Conservation (phyloP, 2,888 invertebrate species). For the Antheraea yamamai region DNA sequence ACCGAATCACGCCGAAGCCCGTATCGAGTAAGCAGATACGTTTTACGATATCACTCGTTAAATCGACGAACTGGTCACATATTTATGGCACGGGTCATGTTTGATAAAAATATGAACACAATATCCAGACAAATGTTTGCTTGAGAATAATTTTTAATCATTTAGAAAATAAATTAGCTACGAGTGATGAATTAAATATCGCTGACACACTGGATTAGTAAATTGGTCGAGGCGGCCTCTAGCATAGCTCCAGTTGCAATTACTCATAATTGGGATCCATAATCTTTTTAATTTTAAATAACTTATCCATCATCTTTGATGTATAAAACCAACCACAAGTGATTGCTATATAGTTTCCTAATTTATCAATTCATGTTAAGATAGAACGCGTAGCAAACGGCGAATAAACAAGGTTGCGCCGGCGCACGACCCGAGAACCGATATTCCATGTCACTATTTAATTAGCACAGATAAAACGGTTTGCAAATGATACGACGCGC, state of each 20-base stretch:
- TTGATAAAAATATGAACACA: constrained; percentile 1
- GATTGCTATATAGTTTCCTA: constrained; percentile 3
- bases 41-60: constrained; percentile 1
- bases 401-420: constrained; percentile 10
- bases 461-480: constrained; percentile 56
- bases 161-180: not conserved
- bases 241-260: not conserved
- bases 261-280: not conserved
- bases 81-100: not conserved
- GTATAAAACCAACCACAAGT: not conserved
- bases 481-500: constrained; percentile 40
- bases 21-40: not conserved
- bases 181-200: not conserved
- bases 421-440: constrained; percentile 20
- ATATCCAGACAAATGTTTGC: not conserved
- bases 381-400: constrained; percentile 17
- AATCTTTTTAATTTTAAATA: too few relatives aligned
- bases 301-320: not conserved
- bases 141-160: not conserved
- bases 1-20: not conserved
- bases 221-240: not conserved
- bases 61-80: not conserved
- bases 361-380: constrained; percentile 2
- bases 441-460: constrained; percentile 49
- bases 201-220: not conserved